Conservation (phyloP, 2,797 vertebrate genomes). For the Brotula barbata region DNA sequence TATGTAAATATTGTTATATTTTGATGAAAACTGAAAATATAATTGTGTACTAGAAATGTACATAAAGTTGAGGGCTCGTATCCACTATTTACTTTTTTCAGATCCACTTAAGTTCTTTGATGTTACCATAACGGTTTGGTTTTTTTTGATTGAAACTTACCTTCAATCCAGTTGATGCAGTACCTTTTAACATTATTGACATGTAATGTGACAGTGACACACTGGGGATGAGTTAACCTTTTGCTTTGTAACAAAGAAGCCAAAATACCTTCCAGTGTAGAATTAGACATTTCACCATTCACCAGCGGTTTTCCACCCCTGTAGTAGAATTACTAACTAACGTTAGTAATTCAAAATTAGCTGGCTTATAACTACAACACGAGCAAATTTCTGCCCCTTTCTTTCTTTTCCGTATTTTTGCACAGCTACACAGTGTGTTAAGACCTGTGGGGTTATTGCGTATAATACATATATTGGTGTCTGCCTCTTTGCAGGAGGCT, state of each 20-base stretch:
- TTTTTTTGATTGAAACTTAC: slow-evolving; percentile 29
- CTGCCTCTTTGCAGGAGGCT: slow-evolving; percentile 12
- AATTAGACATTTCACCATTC: slow-evolving; percentile 23
- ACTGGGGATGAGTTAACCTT: slow-evolving; percentile 18
- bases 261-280: background rate
- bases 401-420: slow-evolving; percentile 33
- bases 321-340: too few relatives aligned
- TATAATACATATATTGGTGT: slow-evolving; percentile 27
- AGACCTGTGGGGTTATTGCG: slow-evolving; percentile 44
- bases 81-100: slow-evolving; percentile 57
- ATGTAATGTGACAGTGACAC: slow-evolving; percentile 8
- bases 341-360: slow-evolving; percentile 14
- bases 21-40: slow-evolving; percentile 52
- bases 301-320: slow-evolving; percentile 31
- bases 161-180: slow-evolving; percentile 19
- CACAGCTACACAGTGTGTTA: slow-evolving; percentile 48
- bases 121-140: slow-evolving; percentile 11
- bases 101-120: slow-evolving; percentile 3
- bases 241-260: slow-evolving; percentile 15
- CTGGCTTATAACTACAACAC: slow-evolving; percentile 21
- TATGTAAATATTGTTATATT: slow-evolving; percentile 73
- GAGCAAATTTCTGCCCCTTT: slow-evolving; percentile 30
- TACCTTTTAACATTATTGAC: slow-evolving; percentile 25
- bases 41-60: slow-evolving; percentile 41
- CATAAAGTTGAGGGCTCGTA: slow-evolving; percentile 40